phyloP scores from a whole-genome alignment of 1,140 invertebrate species.

The Liolophura sinensis region DNA sequence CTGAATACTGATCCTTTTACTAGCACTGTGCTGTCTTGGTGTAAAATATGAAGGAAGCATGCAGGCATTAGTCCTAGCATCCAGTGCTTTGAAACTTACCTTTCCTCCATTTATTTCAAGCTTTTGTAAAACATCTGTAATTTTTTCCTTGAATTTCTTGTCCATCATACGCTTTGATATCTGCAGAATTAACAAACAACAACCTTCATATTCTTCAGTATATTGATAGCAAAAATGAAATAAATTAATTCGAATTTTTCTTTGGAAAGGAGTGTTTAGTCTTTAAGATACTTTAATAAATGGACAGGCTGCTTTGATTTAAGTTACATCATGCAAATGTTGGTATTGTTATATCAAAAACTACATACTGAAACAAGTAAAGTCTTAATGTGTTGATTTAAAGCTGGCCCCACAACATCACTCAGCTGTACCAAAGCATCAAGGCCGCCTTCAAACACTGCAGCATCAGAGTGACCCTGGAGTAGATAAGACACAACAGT shows the following conservation, averaged over 20 bases:
- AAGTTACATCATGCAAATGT: not conserved
- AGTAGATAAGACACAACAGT: slow-evolving; percentile 14
- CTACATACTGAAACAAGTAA: slow-evolving; percentile 51
- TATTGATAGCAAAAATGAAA: not conserved
- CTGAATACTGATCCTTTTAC: not conserved
- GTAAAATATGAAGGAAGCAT: slow-evolving; percentile 6
- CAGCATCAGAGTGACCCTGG: slow-evolving; percentile 40
- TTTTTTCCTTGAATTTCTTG: slow-evolving; percentile 50
- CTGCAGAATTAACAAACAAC: slow-evolving; percentile 24
- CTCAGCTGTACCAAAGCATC: slow-evolving; percentile 51
- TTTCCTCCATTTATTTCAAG: slow-evolving; percentile 56
- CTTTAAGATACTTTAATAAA: slow-evolving; percentile 5
- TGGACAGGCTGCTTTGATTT: not conserved
- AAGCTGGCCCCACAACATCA: slow-evolving; percentile 44
- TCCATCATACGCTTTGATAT: slow-evolving; percentile 54
- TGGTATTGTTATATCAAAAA: slow-evolving; percentile 1
- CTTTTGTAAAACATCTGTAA: slow-evolving; percentile 48
- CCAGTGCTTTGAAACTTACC: slow-evolving; percentile 24
- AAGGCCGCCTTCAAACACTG: slow-evolving; percentile 51
- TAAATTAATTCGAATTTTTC: slow-evolving; percentile 2
- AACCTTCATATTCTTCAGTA: not conserved
- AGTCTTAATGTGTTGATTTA: slow-evolving; percentile 54
- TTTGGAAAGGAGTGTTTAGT: not conserved
- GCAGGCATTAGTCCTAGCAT: too few relatives aligned
- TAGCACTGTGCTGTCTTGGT: not conserved